Evolutionary conservation across 2,888 invertebrate genomes (phyloP).

Genomic region (Boloria euphrosyne): DNA sequence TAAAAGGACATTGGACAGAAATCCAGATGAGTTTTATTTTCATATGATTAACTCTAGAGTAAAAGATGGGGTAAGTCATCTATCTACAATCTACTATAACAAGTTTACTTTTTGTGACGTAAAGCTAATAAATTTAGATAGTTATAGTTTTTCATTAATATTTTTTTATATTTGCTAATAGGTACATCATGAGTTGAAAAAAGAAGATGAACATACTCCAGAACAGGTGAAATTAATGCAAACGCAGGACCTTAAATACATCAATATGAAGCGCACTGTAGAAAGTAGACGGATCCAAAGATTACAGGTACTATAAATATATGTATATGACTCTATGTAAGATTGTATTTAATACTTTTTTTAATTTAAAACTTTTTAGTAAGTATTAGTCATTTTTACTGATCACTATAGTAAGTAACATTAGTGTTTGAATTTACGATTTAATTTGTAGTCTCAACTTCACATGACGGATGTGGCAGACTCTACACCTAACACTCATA

Average conservation of each 20-base stretch:
- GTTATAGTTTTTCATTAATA: too few relatives aligned
- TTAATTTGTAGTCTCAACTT: slow-evolving; percentile 84
- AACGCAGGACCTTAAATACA: slow-evolving; percentile 95
- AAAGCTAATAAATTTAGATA: background rate
- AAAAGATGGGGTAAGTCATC: slow-evolving; percentile 74
- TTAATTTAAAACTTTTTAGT: too few relatives aligned
- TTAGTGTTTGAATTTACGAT: slow-evolving; percentile 43
- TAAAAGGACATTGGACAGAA: slow-evolving; percentile 93
- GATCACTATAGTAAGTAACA: slow-evolving; percentile 52
- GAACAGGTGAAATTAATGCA: slow-evolving; percentile 95
- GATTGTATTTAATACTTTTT: too few relatives aligned
- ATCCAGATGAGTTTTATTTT: slow-evolving; percentile 99
- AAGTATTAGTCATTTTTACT: too few relatives aligned
- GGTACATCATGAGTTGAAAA: slow-evolving; percentile 86
- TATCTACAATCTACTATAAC: background rate
- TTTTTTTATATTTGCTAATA: slow-evolving; percentile 37
- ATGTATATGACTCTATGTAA: slow-evolving; percentile 1
- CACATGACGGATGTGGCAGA: slow-evolving; percentile 91
- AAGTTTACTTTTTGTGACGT: background rate
- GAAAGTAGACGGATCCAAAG: slow-evolving; percentile 87
- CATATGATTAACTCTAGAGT: slow-evolving; percentile 96
- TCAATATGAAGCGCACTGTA: slow-evolving; percentile 91
- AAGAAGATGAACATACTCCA: slow-evolving; percentile 88
- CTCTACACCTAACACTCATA: slow-evolving; percentile 87
- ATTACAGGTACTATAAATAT: slow-evolving; percentile 56